Percentiles rank a stretch among this genome's conserved stretches.
These are phyloP conservation scores for Ophion ellenae DNA, from an alignment of 2,888 invertebrate genomes.

Conservation along the genomic window DNA sequence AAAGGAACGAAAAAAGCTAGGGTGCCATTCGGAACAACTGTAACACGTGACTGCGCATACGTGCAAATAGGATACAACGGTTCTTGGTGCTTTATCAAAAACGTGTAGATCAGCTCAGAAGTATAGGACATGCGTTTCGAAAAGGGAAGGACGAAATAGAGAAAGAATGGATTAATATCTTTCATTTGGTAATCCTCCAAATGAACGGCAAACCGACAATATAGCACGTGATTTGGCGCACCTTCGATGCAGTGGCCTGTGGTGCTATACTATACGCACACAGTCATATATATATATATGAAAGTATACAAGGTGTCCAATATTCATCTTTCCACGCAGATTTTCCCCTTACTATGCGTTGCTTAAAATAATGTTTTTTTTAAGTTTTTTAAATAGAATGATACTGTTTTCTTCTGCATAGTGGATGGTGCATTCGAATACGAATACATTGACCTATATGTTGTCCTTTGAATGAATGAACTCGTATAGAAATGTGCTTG, in stretches of 20 bases:
- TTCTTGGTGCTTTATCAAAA: conserved; percentile 30
- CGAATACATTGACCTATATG: too few species aligned
- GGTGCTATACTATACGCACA: neutral
- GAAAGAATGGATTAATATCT: conserved; percentile 62
- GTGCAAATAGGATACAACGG: neutral
- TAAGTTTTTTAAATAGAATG: too few species aligned
- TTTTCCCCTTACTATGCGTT: too few species aligned
- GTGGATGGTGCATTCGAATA: too few species aligned
- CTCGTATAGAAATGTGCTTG: too few species aligned
- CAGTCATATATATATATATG: neutral
- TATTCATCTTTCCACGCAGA: too few species aligned
- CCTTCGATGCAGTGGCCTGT: conserved; percentile 29
- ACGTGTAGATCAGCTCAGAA: conserved; percentile 45
- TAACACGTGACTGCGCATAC: conserved; percentile 3
- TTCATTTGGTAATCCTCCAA: conserved; percentile 67
- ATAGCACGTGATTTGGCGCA: conserved; percentile 42
- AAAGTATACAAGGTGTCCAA: neutral
- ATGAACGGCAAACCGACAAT: conserved; percentile 59
- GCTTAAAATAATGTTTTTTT: too few species aligned
- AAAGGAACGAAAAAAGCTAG: conserved; percentile 20
- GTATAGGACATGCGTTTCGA: conserved; percentile 12
- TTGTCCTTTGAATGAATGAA: too few species aligned
- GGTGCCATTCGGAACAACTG: conserved; percentile 46
- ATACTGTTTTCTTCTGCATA: too few species aligned
- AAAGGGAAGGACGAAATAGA: conserved; percentile 8